These are phyloP conservation scores for Xenopus tropicalis DNA, from an alignment of 2,113 vertebrate species.

Conservation along the genomic window DNA sequence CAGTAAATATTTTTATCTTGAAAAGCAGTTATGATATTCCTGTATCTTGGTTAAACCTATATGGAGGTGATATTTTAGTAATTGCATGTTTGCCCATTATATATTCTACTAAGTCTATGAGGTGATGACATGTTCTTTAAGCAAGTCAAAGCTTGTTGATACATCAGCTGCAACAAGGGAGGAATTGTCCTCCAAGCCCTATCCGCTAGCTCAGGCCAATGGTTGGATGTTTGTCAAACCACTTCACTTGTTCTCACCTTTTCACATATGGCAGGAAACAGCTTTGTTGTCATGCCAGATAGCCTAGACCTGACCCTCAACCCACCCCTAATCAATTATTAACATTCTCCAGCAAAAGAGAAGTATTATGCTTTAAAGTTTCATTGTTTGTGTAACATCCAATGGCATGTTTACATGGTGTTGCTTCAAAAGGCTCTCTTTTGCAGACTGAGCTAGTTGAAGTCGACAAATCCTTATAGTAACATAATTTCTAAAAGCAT, in stretches of 20 bases:
- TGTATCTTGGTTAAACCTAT: background rate
- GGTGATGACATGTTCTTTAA: constrained; percentile 43
- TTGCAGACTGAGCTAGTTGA: constrained; percentile 30
- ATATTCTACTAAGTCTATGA: constrained; percentile 35
- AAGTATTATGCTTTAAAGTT: constrained; percentile 48
- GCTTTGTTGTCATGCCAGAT: constrained; percentile 47
- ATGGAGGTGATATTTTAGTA: constrained; percentile 9
- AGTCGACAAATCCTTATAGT: constrained; percentile 30
- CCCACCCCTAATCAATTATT: constrained; percentile 47
- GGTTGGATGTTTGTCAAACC: constrained; percentile 40
- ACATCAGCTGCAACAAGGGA: constrained; percentile 39
- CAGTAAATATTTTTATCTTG: no score
- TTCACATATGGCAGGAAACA: constrained; percentile 41
- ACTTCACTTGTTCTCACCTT: constrained; percentile 45
- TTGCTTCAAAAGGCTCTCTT: constrained; percentile 44
- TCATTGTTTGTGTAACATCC: constrained; percentile 49
- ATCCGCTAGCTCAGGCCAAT: constrained; percentile 34
- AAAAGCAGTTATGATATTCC: no score
- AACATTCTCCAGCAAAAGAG: constrained; percentile 41
- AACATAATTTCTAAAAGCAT: constrained; percentile 33
- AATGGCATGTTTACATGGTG: constrained; percentile 50
- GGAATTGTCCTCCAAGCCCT: constrained; percentile 32
- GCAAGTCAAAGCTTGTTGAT: constrained; percentile 44
- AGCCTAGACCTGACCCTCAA: constrained; percentile 45
- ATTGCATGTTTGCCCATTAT: constrained; percentile 7